Base-by-base conservation (phyloP, 2,797 vertebrate genomes). In the Megalops cyprinoides region DNA sequence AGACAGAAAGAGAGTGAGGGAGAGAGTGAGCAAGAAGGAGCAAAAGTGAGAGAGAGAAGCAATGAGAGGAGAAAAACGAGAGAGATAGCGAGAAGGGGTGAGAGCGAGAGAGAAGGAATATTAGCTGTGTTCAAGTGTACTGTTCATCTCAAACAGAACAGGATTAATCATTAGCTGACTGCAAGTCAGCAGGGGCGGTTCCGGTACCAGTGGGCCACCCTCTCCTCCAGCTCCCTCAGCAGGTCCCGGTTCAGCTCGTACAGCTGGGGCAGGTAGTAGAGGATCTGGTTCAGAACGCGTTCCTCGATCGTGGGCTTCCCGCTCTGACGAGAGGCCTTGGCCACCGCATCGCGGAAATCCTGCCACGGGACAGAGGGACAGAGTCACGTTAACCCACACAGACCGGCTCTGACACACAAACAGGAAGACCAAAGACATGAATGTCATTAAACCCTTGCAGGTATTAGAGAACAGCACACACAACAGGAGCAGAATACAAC, bases 161-260 rank as follows among this genome's bases (percentile, higher is more conserved):
- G 18, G 6, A 14, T 53, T 53, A 53, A 10, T 4, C 48, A 46
- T 48, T 48, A 48, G 46, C 10, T 4, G 46, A 10, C 46, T 48
- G 46, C 46, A 48, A 10, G 46, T 48, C 4, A n/a, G 39, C 46
- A 18, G 5, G 31, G 37, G n/a, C 4, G 51, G 49, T 74, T 83
- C 62, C 82, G 53, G 28, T 97, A 99, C 97, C 98, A 99, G 93
- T 96, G 97, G 71, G 96, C 94, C 88, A 99, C 95, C 80, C 98
- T 92, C 81, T 99, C 98, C 91, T 99, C 97, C 88, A 99, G 93
- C 86, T 99, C 98, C 86, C 96, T 95, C 90, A 98, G 94, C 84
- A 99, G 96, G 92, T 99, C 97, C 79, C 95, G 94, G 91, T 99
- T 99, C 77, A 99, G 97, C 88, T 99, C 96, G 53, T 99, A 99